Percentiles rank a stretch among this genome's conserved stretches.
Evolutionary conservation across 2,113 vertebrate genomes (phyloP).

Genomic region (Stercorarius parasiticus): DNA sequence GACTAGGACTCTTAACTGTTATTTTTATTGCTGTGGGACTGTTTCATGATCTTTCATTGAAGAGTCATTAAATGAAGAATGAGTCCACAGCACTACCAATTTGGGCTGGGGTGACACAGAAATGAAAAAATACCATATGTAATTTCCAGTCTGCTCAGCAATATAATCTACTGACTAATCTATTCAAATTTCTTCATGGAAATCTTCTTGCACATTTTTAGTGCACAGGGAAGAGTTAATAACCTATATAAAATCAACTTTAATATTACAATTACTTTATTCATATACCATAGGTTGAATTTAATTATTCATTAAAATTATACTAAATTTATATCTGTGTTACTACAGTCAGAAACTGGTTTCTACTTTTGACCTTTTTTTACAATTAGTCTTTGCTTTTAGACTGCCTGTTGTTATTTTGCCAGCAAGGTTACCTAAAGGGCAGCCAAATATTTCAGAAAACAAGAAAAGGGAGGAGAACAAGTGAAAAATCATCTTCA

Average conservation of each 20-base stretch:
- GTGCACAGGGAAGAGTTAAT: not conserved
- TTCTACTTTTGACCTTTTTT: not conserved
- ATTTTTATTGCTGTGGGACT: not conserved
- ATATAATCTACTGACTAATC: not conserved
- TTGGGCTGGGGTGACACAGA: not conserved
- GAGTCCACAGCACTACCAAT: not conserved
- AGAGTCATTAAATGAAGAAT: not conserved
- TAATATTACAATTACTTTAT: not conserved
- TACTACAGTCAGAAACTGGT: not conserved
- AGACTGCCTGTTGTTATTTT: not conserved
- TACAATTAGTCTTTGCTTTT: constrained; percentile 8
- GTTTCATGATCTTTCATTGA: not conserved
- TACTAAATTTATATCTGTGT: not conserved
- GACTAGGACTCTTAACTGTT: not conserved
- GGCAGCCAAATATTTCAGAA: not conserved
- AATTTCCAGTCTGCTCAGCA: not conserved
- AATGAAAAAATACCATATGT: not conserved
- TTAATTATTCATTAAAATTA: not conserved
- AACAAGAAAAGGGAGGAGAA: not conserved
- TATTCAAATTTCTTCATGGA: not conserved
- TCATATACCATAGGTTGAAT: not conserved
- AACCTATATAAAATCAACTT: not conserved
- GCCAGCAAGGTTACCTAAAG: not conserved
- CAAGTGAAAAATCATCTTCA: not conserved
- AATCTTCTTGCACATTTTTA: not conserved